These are phyloP conservation scores for Ommatoiulus sabulosus DNA, from an alignment of 2,888 invertebrate genomes.

Conservation along the genomic window DNA sequence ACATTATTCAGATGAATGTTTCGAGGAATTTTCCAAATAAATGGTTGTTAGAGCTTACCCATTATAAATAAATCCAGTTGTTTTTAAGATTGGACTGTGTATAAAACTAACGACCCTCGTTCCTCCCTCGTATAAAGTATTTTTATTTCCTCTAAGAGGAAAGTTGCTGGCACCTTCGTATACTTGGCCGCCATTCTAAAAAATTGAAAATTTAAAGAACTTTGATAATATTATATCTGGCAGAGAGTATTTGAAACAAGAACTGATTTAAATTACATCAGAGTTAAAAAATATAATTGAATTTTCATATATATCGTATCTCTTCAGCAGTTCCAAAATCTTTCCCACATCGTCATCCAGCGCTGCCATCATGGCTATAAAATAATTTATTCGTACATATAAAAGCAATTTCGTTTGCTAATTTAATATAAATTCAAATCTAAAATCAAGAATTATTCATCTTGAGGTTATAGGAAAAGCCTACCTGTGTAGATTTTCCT, in stretches of 20 bases:
- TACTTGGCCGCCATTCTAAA: constrained; percentile 57
- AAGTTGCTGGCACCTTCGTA: constrained; percentile 56
- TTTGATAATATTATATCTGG: background rate
- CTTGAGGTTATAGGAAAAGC: background rate
- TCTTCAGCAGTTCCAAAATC: constrained; percentile 54
- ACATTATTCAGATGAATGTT: background rate
- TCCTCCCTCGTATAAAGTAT: constrained; percentile 57
- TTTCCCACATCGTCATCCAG: constrained; percentile 53
- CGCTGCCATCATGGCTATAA: constrained; percentile 55
- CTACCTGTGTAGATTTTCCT: background rate
- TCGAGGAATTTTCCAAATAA: background rate
- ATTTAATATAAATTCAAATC: background rate
- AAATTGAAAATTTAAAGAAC: background rate
- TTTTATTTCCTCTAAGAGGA: constrained; percentile 56
- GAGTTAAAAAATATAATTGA: constrained; percentile 53
- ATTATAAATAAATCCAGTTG: constrained; percentile 57
- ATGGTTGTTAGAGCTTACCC: constrained; percentile 45
- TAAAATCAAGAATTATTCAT: background rate
- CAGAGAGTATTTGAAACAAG: background rate
- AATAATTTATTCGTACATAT: background rate
- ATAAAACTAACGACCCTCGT: constrained; percentile 54
- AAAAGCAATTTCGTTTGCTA: background rate
- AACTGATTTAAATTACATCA: constrained; percentile 41
- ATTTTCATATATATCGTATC: constrained; percentile 47
- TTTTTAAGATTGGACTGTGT: constrained; percentile 56